Base-by-base conservation (phyloP, 1,140 invertebrate genomes). In the Drosophila trapezifrons region DNA sequence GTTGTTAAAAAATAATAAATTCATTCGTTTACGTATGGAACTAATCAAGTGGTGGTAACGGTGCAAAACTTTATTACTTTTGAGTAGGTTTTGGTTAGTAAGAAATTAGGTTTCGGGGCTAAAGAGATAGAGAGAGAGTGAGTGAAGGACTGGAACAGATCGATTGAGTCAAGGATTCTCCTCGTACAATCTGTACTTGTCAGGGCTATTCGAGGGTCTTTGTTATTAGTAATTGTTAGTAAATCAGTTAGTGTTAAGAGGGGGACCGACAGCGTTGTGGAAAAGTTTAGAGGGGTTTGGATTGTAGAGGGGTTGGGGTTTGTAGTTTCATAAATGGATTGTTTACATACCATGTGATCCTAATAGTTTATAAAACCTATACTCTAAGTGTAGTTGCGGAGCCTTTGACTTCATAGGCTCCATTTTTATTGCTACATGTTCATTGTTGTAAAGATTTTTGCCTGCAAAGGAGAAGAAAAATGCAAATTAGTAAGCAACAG, bases 361-460 rank as follows among this genome's bases (percentile, higher is more conserved):
- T 94, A 99, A 95, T 94, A 99, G 96, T 95, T 99, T 99, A 94
- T 99, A 99, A 96, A 99, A 99, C 94, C 99, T 96, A 96, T 99
- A 99, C 95, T 99, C 99, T 95, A 99, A 95, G 94, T 99, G 99
- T 92, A 99, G 95, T 94, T 99, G 99, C 75, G 99, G 99, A 90
- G 99, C 99, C 95, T 99, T 98, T 76, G 99, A 98, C 94, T 99
- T 99, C 98, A 99, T 99, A 87, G 98, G 98, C 95, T 99, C 99
- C 97, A 99, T 96, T 95, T 99, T 99, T 93, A 99, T 99, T 92
- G 99, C 99, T 93, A 99, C 99, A 95, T 99, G 98, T 95, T 99
- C 99, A 95, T 99, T 99, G 95, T 99, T 99, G 95, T 99, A 99
- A 87, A 99, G 95, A 94, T 99, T 99, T 95, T 99, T 99, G 73